Evolutionary conservation across 2,888 invertebrate genomes (phyloP).

Genomic region (Palloptera scutellata): DNA sequence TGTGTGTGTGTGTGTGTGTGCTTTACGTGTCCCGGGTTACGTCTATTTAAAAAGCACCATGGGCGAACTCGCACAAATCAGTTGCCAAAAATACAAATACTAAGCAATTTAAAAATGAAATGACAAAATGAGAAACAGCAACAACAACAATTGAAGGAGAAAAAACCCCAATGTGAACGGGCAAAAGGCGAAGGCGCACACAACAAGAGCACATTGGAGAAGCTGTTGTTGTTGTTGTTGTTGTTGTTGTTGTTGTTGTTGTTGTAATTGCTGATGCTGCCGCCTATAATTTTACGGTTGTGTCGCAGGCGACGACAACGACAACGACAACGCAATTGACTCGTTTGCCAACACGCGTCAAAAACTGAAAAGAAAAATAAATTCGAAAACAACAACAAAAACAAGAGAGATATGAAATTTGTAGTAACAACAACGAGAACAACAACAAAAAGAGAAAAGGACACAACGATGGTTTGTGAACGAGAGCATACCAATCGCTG

Average conservation of each 20-base stretch:
- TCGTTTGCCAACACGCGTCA: conserved; percentile 48
- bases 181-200: conserved; percentile 24
- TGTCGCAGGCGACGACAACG: background rate
- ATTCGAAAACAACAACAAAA: background rate
- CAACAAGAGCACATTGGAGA: background rate
- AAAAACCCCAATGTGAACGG: conserved; percentile 21
- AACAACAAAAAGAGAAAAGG: background rate
- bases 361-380: conserved; percentile 36
- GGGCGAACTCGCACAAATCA: conserved; percentile 22
- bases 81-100: background rate
- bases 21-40: conserved; percentile 32
- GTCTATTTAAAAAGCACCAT: conserved; percentile 36
- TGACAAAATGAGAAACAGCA: conserved; percentile 17
- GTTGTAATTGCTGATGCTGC: conserved; percentile 16
- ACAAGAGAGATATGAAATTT: background rate
- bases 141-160: conserved; percentile 18
- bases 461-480: background rate
- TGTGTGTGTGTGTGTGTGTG: conserved; percentile 13
- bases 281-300: background rate
- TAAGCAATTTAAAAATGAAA: conserved; percentile 17
- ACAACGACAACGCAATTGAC: conserved; percentile 47
- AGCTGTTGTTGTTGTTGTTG: background rate
- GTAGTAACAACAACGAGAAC: background rate
- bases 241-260: conserved; percentile 16
- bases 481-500: background rate